Conservation (phyloP, 2,888 invertebrate genomes). For the Spisula solida region DNA sequence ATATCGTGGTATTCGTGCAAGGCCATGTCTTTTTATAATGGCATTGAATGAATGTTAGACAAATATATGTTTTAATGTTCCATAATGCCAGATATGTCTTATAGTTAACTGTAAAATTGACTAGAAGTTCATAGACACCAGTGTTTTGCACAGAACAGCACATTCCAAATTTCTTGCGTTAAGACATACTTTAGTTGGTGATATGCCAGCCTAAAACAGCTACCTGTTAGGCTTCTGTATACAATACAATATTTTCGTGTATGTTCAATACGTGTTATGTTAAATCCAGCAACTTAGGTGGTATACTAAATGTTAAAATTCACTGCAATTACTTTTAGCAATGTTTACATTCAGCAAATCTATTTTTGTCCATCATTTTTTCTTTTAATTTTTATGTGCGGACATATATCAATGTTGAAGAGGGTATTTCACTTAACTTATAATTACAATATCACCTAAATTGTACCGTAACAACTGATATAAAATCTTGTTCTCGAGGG, state of each 20-base stretch:
- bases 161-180: constrained; percentile 21
- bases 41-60: not conserved
- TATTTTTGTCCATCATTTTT: not conserved
- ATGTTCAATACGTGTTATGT: constrained; percentile 12
- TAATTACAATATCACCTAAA: not conserved
- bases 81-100: not conserved
- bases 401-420: not conserved
- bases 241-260: constrained; percentile 19
- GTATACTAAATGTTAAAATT: constrained; percentile 20
- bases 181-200: constrained; percentile 24
- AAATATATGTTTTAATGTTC: not conserved
- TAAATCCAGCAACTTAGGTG: constrained; percentile 5
- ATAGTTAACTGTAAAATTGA: constrained; percentile 3
- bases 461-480: not conserved
- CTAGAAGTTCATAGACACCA: constrained; percentile 16
- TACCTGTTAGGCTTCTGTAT: constrained; percentile 17
- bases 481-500: not conserved
- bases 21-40: not conserved
- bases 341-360: not conserved
- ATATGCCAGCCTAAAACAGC: constrained; percentile 14
- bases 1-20: too few relatives aligned
- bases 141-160: constrained; percentile 28
- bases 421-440: not conserved
- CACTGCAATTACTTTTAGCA: not conserved
- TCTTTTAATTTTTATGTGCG: not conserved